Evolutionary conservation across 1,140 invertebrate species (phyloP).

Genomic region (Plectrocnemia conspersa): DNA sequence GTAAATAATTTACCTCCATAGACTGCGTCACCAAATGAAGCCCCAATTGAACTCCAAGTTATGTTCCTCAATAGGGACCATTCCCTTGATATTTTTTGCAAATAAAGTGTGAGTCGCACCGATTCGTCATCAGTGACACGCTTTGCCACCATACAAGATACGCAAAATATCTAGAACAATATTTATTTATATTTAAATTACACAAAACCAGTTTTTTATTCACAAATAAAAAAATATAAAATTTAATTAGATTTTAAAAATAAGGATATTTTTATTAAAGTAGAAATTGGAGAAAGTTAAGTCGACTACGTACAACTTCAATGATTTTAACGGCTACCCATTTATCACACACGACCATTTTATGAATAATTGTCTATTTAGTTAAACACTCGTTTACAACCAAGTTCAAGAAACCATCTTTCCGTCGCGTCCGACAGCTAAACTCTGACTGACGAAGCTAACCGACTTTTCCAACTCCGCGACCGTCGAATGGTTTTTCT

Average conservation of each 20-base stretch:
- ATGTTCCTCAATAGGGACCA: slow-evolving; percentile 70
- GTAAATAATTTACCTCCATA: slow-evolving; percentile 62
- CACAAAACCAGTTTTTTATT: not conserved
- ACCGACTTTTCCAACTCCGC: too few species aligned
- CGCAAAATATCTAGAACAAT: slow-evolving; percentile 56
- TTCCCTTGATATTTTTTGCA: slow-evolving; percentile 66
- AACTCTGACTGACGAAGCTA: too few species aligned
- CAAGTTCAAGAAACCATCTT: too few species aligned
- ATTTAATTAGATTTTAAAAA: not conserved
- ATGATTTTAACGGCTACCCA: slow-evolving; percentile 52
- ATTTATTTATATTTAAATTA: slow-evolving; percentile 2
- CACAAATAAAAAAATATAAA: slow-evolving; percentile 6
- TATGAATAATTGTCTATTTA: too few species aligned
- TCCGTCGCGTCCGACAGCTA: too few species aligned
- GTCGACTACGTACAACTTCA: slow-evolving; percentile 51
- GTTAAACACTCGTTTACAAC: too few species aligned
- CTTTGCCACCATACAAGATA: slow-evolving; percentile 62
- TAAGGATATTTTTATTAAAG: not conserved
- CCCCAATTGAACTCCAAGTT: slow-evolving; percentile 61
- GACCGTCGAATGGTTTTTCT: too few species aligned
- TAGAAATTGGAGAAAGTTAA: too few species aligned
- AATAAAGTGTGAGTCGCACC: slow-evolving; percentile 57
- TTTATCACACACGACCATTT: slow-evolving; percentile 50
- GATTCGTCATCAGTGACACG: slow-evolving; percentile 68
- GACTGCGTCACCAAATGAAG: slow-evolving; percentile 58